Conservation (phyloP, 2,888 invertebrate genomes). For the Tipula helvola region DNA sequence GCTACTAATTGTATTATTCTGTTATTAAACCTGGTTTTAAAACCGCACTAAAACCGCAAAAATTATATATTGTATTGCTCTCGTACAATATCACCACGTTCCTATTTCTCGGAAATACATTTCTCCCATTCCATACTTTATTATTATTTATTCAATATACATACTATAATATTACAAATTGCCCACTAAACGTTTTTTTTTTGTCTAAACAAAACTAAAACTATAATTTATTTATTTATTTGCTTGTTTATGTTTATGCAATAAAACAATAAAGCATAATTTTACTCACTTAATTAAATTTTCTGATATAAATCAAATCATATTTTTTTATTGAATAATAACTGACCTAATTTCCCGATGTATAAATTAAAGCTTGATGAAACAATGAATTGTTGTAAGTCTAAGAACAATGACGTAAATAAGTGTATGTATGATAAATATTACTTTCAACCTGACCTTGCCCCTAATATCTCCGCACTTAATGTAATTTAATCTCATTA, state of each 20-base stretch:
- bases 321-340: background rate
- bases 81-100: background rate
- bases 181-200: background rate
- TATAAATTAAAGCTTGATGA: background rate
- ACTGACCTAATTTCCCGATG: background rate
- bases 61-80: background rate
- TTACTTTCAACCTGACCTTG: background rate
- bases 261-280: background rate
- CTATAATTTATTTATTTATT: background rate
- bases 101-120: background rate
- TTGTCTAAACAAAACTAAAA: background rate
- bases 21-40: background rate
- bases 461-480: background rate
- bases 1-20: background rate
- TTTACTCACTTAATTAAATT: background rate
- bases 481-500: background rate
- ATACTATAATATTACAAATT: background rate
- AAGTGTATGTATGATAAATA: background rate
- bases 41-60: background rate
- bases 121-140: background rate
- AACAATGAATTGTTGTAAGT: background rate
- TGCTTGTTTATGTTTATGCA: background rate
- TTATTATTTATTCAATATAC: background rate
- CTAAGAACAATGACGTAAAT: background rate
- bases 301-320: background rate